phyloP scores from a whole-genome alignment of 2,113 vertebrate species.

The Atractosteus spatula region DNA sequence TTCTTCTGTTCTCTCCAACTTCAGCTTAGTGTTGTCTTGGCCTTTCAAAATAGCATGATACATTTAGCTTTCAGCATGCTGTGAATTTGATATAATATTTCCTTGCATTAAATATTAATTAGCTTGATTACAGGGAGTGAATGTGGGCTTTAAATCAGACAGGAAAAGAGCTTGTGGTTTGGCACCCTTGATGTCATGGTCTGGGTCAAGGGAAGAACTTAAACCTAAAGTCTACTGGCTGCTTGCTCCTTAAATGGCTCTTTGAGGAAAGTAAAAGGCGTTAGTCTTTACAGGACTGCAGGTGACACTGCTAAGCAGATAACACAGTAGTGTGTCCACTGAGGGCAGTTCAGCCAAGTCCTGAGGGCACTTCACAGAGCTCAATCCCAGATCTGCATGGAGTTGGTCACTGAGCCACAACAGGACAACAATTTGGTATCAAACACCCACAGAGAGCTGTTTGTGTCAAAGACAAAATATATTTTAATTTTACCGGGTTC shows the following conservation, averaged over 20 bases:
- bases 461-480: slow-evolving; percentile 9
- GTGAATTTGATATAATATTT: slow-evolving; percentile 24
- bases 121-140: slow-evolving; percentile 18
- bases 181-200: background rate
- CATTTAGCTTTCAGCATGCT: slow-evolving; percentile 2
- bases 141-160: slow-evolving; percentile 18
- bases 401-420: slow-evolving; percentile 39
- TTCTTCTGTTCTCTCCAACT: background rate
- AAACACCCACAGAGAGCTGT: background rate
- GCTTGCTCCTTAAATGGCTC: background rate
- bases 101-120: slow-evolving; percentile 25
- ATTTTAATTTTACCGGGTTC: slow-evolving; percentile 4
- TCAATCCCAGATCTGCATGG: slow-evolving; percentile 36
- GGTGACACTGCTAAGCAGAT: slow-evolving; percentile 61
- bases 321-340: slow-evolving; percentile 41
- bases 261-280: slow-evolving; percentile 19
- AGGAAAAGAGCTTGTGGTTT: background rate
- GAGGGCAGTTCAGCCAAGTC: slow-evolving; percentile 41
- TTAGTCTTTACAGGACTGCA: slow-evolving; percentile 45
- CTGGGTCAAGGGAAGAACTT: too few species aligned
- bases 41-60: background rate
- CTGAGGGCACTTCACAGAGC: slow-evolving; percentile 39
- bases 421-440: background rate
- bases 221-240: too few species aligned
- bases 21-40: too few species aligned